These are phyloP conservation scores for Euthynnus affinis DNA, from an alignment of 2,797 vertebrate genomes.

Conservation along the genomic window DNA sequence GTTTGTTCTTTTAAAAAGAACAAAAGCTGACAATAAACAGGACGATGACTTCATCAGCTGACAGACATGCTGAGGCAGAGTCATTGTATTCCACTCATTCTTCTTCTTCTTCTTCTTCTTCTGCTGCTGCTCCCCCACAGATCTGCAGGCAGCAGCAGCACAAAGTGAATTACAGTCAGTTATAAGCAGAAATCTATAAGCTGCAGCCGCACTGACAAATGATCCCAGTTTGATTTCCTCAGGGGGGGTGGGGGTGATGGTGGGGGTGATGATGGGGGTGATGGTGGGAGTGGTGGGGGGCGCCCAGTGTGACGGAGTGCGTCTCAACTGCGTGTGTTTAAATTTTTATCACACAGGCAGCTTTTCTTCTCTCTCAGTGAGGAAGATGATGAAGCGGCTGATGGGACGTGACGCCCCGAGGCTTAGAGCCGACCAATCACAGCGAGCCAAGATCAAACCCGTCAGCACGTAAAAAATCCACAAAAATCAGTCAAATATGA, in stretches of 20 bases:
- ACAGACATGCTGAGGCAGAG: conserved; percentile 57
- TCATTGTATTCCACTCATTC: conserved; percentile 50
- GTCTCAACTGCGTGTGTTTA: conserved; percentile 28
- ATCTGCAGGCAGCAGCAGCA: conserved; percentile 31
- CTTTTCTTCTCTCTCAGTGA: not conserved
- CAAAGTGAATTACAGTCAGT: conserved; percentile 53
- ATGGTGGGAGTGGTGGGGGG: too few species aligned
- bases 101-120: conserved; percentile 21
- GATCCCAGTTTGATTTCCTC: conserved; percentile 47
- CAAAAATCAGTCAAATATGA: too few species aligned
- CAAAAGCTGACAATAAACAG: conserved; percentile 24
- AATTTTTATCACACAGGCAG: conserved; percentile 40
- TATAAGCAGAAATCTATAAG: conserved; percentile 62
- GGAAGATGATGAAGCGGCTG: conserved; percentile 1
- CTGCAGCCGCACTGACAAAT: conserved; percentile 55
- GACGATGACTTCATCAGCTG: conserved; percentile 41
- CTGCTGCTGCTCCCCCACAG: conserved; percentile 26
- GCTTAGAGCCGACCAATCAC: not conserved
- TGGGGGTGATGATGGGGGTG: too few species aligned
- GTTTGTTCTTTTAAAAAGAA: conserved; percentile 23
- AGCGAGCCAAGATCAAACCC: too few species aligned
- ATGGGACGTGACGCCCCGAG: too few species aligned
- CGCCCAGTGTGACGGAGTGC: not conserved
- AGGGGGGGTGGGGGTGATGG: not conserved
- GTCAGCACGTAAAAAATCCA: too few species aligned